Base-by-base conservation (phyloP, 2,888 invertebrate species). In the Dichetophora obliterata region DNA sequence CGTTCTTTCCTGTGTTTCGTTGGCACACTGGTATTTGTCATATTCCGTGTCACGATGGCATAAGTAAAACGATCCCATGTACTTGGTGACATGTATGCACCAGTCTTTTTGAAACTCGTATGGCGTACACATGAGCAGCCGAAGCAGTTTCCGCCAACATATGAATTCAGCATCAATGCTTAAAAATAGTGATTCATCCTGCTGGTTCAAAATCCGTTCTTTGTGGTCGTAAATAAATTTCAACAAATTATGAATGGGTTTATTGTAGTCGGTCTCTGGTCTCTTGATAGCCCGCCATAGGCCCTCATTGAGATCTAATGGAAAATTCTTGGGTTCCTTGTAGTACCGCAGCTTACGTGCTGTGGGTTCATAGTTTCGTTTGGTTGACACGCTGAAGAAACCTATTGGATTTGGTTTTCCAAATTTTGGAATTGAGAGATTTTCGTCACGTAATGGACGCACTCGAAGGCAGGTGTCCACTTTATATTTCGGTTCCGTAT, bases 91-190 rank as follows among this genome's bases (percentile, higher is more conserved):
- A 79, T 92, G 92, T 76, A 95, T 91, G 83, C 92, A 91, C 94
- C 95, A 95, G 8, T 92, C 91, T 9, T 94, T 93, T 65, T 87
- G 87, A 52, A 90, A 90, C 85, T 94, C 93, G 87, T 93, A 95
- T 0, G 94, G 94, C 0, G 94, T 93, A 80, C 91, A 91, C 82
- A 94, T 91, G 6, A 95, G 83, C 77, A 90, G 90, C 8, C 93
- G 93, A 83, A 95, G 86, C 0, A 94, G 88, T 0, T 95, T 95
- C 24, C 95, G 91, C 88, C 92, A 94, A 81, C 93, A 93, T 63
- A 94, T 91, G 86, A 95, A 93, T 76, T 92, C 91, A 48, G 79
- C 77, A 14, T 78, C 75, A 2, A 82, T 79, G 77, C 80, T 50
- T 85, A 50, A 57, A 16, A 69, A 16, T 8, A 8, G 37, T 6